These are phyloP conservation scores for Crotophaga sulcirostris DNA, from an alignment of 2,113 vertebrate species.

Conservation along the genomic window DNA sequence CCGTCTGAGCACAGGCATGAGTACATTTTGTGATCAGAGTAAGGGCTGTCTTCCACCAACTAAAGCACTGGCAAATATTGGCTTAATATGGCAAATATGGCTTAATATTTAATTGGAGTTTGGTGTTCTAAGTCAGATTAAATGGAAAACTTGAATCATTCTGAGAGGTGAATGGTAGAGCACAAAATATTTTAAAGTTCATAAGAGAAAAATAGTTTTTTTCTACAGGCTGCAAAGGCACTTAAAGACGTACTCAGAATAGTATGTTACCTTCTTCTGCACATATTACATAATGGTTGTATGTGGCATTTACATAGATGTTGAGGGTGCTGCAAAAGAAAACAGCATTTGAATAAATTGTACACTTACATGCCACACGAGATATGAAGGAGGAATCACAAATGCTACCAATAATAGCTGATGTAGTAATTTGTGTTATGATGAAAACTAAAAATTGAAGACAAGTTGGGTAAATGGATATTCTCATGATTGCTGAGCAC, in stretches of 20 bases:
- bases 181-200: neutral
- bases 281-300: rapidly evolving
- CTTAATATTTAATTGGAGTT: neutral
- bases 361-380: neutral
- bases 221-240: neutral
- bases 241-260: neutral
- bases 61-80: neutral
- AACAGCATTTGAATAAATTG: neutral
- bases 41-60: neutral
- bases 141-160: neutral
- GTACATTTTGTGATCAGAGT: neutral
- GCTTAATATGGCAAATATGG: too few relatives aligned
- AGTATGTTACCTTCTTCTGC: neutral
- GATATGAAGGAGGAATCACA: neutral
- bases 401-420: neutral
- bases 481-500: neutral
- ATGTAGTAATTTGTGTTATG: neutral
- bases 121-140: neutral
- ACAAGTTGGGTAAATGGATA: neutral
- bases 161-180: neutral
- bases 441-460: neutral
- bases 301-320: neutral
- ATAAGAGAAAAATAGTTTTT: neutral
- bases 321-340: neutral
- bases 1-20: neutral